Conservation (phyloP, 2,888 invertebrate genomes). For the Drosophila histrio region DNA sequence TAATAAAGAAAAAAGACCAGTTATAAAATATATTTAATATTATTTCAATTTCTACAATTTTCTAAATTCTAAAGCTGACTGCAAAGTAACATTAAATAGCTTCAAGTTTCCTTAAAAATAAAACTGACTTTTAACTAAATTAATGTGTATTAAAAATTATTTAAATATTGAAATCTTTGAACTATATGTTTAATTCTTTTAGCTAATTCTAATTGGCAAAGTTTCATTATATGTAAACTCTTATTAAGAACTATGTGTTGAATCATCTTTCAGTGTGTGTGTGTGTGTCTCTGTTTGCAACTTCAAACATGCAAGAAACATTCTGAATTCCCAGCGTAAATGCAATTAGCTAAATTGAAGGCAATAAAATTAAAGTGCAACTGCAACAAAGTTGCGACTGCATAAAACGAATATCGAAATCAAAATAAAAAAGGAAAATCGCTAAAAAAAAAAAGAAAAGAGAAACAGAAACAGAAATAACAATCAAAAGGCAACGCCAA, state of each 20-base stretch:
- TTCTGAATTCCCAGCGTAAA: slow-evolving; percentile 47
- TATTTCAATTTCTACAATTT: no score
- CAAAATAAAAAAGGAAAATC: slow-evolving; percentile 38
- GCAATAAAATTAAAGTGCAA: slow-evolving; percentile 72
- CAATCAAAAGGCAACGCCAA: slow-evolving; percentile 66
- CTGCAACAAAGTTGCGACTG: slow-evolving; percentile 34
- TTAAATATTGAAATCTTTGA: no score
- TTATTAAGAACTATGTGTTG: background rate
- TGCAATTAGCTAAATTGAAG: slow-evolving; percentile 72
- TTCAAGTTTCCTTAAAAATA: no score
- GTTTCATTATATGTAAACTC: no score
- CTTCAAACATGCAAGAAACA: slow-evolving; percentile 10
- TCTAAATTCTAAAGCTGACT: no score
- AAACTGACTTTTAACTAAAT: no score
- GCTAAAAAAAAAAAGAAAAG: slow-evolving; percentile 31
- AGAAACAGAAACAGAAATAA: background rate
- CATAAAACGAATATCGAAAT: slow-evolving; percentile 26
- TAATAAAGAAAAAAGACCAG: no score
- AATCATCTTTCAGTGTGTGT: background rate
- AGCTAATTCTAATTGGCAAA: no score
- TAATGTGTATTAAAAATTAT: no score
- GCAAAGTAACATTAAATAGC: no score
- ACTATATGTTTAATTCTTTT: no score
- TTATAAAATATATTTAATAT: no score
- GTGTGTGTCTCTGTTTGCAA: background rate